Percentiles rank a stretch among this genome's conserved stretches.
Conservation (phyloP, 2,113 vertebrate species). For the Lepisosteus osseus region DNA sequence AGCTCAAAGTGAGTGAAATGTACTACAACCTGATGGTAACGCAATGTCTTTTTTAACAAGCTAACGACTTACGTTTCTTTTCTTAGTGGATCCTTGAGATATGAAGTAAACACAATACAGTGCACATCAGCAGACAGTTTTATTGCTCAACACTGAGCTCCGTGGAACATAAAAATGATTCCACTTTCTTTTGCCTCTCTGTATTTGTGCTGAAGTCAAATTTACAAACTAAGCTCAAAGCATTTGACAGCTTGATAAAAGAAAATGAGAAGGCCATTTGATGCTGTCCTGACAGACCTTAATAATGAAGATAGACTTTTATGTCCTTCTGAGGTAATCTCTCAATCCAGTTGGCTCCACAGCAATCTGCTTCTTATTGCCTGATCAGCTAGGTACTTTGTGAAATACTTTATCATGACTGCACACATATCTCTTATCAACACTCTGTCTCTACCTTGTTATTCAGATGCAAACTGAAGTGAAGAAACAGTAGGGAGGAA, state of each 20-base stretch:
- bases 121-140: too few species aligned
- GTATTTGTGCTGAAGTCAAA: not conserved
- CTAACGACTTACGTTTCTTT: too few species aligned
- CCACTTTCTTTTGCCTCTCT: not conserved
- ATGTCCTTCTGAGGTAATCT: slow-evolving; percentile 14
- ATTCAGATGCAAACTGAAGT: slow-evolving; percentile 37
- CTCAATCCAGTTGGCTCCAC: not conserved
- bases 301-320: slow-evolving; percentile 7
- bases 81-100: too few species aligned
- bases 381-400: slow-evolving; percentile 3
- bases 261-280: not conserved
- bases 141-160: too few species aligned
- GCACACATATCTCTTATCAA: slow-evolving; percentile 24
- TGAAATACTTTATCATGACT: slow-evolving; percentile 16
- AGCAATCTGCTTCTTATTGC: slow-evolving; percentile 15
- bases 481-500: slow-evolving; percentile 37
- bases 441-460: slow-evolving; percentile 49
- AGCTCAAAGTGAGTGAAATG: too few species aligned
- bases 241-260: not conserved
- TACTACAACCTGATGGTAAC: too few species aligned
- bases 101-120: too few species aligned
- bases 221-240: not conserved
- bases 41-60: too few species aligned
- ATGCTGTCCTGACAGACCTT: slow-evolving; percentile 5
- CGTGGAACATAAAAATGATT: too few species aligned